phyloP scores from a whole-genome alignment of 2,797 vertebrate genomes.

The Halcyon leucocephala region DNA sequence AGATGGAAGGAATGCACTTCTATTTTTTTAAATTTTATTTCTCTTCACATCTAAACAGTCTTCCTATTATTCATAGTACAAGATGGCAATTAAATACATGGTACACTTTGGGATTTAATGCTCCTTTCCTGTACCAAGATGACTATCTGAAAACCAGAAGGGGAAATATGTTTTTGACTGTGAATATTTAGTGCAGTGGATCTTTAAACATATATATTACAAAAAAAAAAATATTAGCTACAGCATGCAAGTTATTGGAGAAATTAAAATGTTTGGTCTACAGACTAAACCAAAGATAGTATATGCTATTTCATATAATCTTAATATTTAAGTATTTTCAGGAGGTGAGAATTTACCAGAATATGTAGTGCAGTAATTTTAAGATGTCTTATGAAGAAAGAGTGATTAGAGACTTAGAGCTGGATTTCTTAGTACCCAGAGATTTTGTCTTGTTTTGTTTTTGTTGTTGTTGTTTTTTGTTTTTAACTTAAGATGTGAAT shows the following conservation, averaged over 20 bases:
- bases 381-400: not conserved
- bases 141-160: not conserved
- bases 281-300: not conserved
- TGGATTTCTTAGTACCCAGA: not conserved
- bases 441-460: not conserved
- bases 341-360: not conserved
- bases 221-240: not conserved
- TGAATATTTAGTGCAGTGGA: not conserved
- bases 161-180: not conserved
- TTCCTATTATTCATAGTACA: not conserved
- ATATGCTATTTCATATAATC: not conserved
- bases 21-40: not conserved
- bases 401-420: not conserved
- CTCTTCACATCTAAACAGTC: not conserved
- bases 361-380: not conserved
- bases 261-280: not conserved
- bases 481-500: not conserved
- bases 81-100: not conserved
- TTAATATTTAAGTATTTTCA: not conserved
- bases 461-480: not conserved
- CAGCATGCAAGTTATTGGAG: not conserved
- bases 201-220: not conserved
- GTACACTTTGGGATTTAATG: not conserved
- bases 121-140: not conserved
- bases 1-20: not conserved